Evolutionary conservation across 2,113 vertebrate genomes (phyloP).

Genomic region (Eolophus roseicapilla): DNA sequence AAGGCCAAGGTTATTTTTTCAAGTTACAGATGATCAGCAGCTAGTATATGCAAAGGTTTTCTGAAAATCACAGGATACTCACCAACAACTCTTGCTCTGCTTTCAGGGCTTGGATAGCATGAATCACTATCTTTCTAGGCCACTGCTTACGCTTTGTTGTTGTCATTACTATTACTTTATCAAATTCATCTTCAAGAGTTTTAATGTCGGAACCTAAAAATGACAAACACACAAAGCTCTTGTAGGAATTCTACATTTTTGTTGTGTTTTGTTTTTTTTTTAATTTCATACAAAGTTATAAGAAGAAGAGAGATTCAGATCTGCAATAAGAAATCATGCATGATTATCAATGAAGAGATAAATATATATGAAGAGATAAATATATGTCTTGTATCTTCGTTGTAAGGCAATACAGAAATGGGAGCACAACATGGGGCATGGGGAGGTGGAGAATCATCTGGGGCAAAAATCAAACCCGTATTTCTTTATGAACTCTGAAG

Average conservation of each 20-base stretch:
- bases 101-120: slow-evolving; percentile 80
- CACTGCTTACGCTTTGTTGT: slow-evolving; percentile 80
- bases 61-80: slow-evolving; percentile 30
- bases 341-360: background rate
- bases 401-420: background rate
- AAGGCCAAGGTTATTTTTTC: background rate
- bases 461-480: fast-evolving
- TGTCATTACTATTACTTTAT: slow-evolving; percentile 85
- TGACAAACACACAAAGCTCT: background rate
- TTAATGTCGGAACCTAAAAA: slow-evolving; percentile 70
- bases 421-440: background rate
- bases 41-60: background rate
- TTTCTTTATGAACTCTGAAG: background rate
- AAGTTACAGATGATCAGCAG: background rate
- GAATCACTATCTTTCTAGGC: slow-evolving; percentile 83
- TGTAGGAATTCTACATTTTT: background rate
- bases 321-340: background rate
- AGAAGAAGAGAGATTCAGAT: background rate
- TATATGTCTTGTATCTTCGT: background rate
- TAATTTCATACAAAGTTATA: background rate
- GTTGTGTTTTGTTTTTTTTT: background rate
- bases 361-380: background rate
- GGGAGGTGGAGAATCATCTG: background rate
- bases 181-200: slow-evolving; percentile 84
- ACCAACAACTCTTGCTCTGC: slow-evolving; percentile 88